Base-by-base conservation (phyloP, 2,113 vertebrate species). In the Aramus guarauna region DNA sequence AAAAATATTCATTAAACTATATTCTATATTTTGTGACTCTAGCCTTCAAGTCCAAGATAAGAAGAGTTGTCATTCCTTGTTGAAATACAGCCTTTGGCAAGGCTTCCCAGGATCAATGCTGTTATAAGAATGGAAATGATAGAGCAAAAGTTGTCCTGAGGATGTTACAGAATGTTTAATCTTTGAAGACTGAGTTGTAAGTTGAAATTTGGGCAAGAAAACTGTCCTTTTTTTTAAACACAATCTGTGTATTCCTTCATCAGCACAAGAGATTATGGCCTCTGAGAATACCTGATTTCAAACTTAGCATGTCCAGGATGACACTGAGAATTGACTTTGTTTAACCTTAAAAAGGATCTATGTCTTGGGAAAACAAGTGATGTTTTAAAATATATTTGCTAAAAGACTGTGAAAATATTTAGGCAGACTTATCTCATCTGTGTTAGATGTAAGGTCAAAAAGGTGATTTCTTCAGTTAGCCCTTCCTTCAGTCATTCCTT, bases 71-170 rank as follows among this genome's bases (percentile, higher is more conserved):
- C 45, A 84, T 24, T 86, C n/a, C 86, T 92, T 72, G 58, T n/a
- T 74, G 74, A 85, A 96, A 85, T 68, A 69, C 27, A 68, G 74
- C 53, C 66, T 59, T 92, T 96, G 90, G 77, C 88, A 94, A 82
- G 36, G 60, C 90, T 94, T 94, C 52, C 52, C 41, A 89, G 55
- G n/a, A 66, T 69, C 0, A 0, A 22, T 75, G 71, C 32, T 85
- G 73, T 55, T 92, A 15, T 20, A 67, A 84, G 76, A 47, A 74
- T 37, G 37, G 80, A 92, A 86, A 67, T 30, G 34, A 63, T 24
- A 79, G 32, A 59, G 92, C 58, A 74, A 15, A 59, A 43, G 66
- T 89, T 89, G 47, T 94, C 67, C 91, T 52, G 68, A 71, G 73
- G 76, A 95, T 41, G 50, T 56, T 24, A 60, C 18, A 81, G 75